Evolutionary conservation across 2,888 invertebrate genomes (phyloP).

Genomic region (Latheticus oryzae): DNA sequence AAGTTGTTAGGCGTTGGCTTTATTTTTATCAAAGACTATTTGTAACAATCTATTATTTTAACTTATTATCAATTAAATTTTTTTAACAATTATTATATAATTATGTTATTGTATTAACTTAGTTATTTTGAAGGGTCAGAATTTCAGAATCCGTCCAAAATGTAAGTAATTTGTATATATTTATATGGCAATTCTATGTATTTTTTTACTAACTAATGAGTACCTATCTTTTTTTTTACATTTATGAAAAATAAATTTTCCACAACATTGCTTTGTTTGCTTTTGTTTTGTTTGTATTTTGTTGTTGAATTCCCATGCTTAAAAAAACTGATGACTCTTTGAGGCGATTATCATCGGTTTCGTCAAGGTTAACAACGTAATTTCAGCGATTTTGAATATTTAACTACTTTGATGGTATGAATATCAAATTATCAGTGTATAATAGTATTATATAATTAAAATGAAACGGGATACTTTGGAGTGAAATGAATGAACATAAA

Average conservation of each 20-base stretch:
- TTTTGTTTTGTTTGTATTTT: constrained; percentile 27
- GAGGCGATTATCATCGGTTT: constrained; percentile 4
- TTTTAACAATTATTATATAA: constrained; percentile 6
- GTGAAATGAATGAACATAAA: too few species aligned
- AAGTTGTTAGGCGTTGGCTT: constrained; percentile 39
- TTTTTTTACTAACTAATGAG: constrained; percentile 19
- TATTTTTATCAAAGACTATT: constrained; percentile 20
- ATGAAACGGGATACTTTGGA: constrained; percentile 22
- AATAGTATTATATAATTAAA: constrained; percentile 7
- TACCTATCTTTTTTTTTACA: constrained; percentile 18
- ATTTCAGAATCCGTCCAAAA: constrained; percentile 15
- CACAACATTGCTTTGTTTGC: constrained; percentile 24
- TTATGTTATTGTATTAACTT: constrained; percentile 12
- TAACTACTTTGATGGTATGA: constrained; percentile 1
- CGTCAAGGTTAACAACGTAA: constrained; percentile 11
- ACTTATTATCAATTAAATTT: constrained; percentile 17
- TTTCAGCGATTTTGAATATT: constrained; percentile 19
- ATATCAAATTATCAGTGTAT: background rate
- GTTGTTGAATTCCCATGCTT: constrained; percentile 9
- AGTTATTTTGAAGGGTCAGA: constrained; percentile 18
- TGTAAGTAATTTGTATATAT: constrained; percentile 27
- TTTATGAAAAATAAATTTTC: constrained; percentile 29
- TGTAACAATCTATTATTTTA: constrained; percentile 22
- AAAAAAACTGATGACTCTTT: constrained; percentile 10
- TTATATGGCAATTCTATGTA: constrained; percentile 11